Evolutionary conservation across 2,113 vertebrate genomes (phyloP), one percentile per base, ranked within the genome.

Genomic region (Baryphthengus martii): DNA sequence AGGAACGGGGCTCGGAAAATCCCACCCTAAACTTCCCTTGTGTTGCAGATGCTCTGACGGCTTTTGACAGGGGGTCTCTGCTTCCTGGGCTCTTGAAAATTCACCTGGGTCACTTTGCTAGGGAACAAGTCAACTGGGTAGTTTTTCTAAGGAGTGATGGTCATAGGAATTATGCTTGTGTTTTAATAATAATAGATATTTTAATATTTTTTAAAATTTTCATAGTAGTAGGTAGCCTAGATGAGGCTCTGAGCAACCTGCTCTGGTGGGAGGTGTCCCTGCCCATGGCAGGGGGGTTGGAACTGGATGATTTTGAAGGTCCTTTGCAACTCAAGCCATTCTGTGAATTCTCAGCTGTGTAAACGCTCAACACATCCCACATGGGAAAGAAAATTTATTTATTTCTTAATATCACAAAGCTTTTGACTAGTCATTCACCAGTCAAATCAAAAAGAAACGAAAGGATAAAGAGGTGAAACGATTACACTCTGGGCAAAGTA

Each of bases 121-220:
- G 56, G n/a, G n/a, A 23, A 35, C n/a, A 19, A 31, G 18, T 58
- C 55, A 58, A 13, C 13, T 58, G 20, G 55, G 33, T 12, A 19
- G 14, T 21, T 65, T 37, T 58, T 28, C 11, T 10, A 0, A 13
- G 10, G n/a, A 56, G 1, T 3, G 19, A 26, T 3, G 1, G 16
- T 3, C 20, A 2, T 26, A 24, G 21, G 50, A 12, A 4, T 25
- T 17, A 2, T 1, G 1, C 5, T 1, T 1, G 6, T 11, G 0
- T 44, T 52, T 56, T 13, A 77, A 6, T 7, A 52, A 10, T 0
- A 6, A 3, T n/a, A n/a, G n/a, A n/a, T n/a, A n/a, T n/a, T n/a
- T n/a, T n/a, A n/a, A n/a, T n/a, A n/a, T n/a, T n/a, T n/a, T n/a
- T n/a, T n/a, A n/a, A n/a, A n/a, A n/a, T n/a, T n/a, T n/a, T n/a